These are phyloP conservation scores for Smutsia temminckii DNA, from an alignment of 2,797 vertebrate genomes.

Conservation along the genomic window DNA sequence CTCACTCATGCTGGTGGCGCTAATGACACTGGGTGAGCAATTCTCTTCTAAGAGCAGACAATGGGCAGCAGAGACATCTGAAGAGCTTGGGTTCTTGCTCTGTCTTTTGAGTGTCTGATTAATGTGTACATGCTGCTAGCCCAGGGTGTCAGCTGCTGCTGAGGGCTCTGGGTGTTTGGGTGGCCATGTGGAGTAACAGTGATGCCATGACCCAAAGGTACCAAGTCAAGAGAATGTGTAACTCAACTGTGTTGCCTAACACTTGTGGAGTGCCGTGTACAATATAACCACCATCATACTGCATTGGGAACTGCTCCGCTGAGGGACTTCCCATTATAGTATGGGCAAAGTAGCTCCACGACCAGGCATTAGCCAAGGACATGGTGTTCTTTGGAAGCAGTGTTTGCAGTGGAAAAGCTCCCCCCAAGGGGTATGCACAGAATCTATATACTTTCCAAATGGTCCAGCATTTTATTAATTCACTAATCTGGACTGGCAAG, in stretches of 20 bases:
- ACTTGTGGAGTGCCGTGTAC: background rate
- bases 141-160: background rate
- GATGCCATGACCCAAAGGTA: background rate
- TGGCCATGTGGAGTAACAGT: too few relatives aligned
- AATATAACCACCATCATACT: background rate
- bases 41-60: background rate
- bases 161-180: background rate
- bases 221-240: background rate
- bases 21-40: background rate
- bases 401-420: background rate
- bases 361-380: background rate
- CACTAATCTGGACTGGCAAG: background rate
- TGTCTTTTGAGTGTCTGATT: background rate
- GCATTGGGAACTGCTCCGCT: background rate
- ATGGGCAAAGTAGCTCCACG: background rate
- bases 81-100: background rate
- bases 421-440: background rate
- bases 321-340: background rate
- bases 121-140: background rate
- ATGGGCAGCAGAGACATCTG: background rate
- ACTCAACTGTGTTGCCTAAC: background rate
- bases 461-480: background rate
- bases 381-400: background rate
- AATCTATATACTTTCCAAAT: background rate
- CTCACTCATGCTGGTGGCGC: background rate